Evolutionary conservation across 2,113 vertebrate genomes (phyloP).

Genomic region (Pimephales promelas): DNA sequence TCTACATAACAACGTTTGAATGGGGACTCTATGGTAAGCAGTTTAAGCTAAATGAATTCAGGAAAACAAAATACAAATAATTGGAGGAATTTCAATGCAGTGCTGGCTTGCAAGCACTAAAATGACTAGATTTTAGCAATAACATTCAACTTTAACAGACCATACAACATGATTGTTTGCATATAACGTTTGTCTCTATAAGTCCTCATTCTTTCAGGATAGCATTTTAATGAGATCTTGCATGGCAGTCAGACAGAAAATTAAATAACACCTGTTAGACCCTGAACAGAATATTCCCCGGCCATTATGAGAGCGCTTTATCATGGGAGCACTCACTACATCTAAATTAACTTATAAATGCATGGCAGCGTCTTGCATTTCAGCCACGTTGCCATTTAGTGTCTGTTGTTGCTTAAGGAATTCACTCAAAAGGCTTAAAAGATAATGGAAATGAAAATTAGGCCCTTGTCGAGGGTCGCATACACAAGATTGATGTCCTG

Average conservation of each 20-base stretch:
- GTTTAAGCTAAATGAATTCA: not conserved
- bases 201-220: slow-evolving; percentile 49
- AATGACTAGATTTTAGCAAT: not conserved
- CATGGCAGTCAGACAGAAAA: slow-evolving; percentile 67
- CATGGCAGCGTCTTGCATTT: slow-evolving; percentile 40
- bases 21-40: not conserved
- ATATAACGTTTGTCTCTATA: slow-evolving; percentile 37
- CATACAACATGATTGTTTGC: slow-evolving; percentile 23
- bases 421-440: slow-evolving; percentile 36
- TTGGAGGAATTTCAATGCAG: not conserved
- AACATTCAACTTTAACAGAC: not conserved
- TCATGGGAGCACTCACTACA: slow-evolving; percentile 33
- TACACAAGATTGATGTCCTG: slow-evolving; percentile 19
- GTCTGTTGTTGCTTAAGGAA: slow-evolving; percentile 31
- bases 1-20: not conserved
- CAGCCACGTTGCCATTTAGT: slow-evolving; percentile 9
- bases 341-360: slow-evolving; percentile 66
- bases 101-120: not conserved
- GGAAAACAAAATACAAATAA: not conserved
- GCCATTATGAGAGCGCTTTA: slow-evolving; percentile 57
- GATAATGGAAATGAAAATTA: slow-evolving; percentile 31
- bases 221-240: slow-evolving; percentile 74
- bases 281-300: slow-evolving; percentile 63
- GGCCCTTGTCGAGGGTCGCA: not conserved
- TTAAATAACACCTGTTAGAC: slow-evolving; percentile 73